These are phyloP conservation scores for Heliconius cydno DNA, from an alignment of 2,888 invertebrate genomes.

Conservation along the genomic window DNA sequence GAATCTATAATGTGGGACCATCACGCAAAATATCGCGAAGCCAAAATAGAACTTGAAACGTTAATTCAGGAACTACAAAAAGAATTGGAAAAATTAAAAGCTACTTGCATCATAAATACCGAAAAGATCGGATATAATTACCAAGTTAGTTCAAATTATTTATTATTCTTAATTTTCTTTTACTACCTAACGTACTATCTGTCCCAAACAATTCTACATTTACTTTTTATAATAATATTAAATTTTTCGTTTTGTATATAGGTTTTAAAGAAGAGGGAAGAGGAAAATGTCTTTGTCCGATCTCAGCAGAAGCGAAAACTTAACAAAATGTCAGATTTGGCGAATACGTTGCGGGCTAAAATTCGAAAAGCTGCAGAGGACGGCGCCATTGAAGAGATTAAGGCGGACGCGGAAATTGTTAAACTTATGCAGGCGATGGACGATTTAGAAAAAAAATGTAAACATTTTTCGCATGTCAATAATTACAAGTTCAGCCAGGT, in stretches of 20 bases:
- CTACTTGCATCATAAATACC: constrained; percentile 91
- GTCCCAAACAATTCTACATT: too few species aligned
- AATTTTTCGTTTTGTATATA: constrained; percentile 44
- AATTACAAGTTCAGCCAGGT: constrained; percentile 83
- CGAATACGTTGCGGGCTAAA: constrained; percentile 86
- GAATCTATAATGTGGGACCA: constrained; percentile 86
- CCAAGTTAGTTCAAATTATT: constrained; percentile 71
- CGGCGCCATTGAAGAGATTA: constrained; percentile 86
- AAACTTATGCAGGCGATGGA: constrained; percentile 86
- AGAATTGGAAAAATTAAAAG: constrained; percentile 90
- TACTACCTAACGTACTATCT: too few species aligned
- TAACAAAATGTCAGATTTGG: constrained; percentile 89
- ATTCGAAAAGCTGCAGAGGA: constrained; percentile 86
- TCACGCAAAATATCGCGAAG: constrained; percentile 87
- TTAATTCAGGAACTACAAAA: constrained; percentile 89
- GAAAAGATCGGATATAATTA: constrained; percentile 97
- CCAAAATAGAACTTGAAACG: constrained; percentile 87
- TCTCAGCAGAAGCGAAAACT: constrained; percentile 90
- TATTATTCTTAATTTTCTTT: neutral
- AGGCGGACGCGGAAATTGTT: constrained; percentile 87
- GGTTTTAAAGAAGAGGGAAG: constrained; percentile 92
- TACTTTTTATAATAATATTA: too few species aligned
- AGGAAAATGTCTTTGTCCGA: constrained; percentile 91
- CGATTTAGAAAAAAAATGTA: constrained; percentile 88
- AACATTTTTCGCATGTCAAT: constrained; percentile 85